Conservation (phyloP, 2,888 invertebrate species). For the Myathropa florea region DNA sequence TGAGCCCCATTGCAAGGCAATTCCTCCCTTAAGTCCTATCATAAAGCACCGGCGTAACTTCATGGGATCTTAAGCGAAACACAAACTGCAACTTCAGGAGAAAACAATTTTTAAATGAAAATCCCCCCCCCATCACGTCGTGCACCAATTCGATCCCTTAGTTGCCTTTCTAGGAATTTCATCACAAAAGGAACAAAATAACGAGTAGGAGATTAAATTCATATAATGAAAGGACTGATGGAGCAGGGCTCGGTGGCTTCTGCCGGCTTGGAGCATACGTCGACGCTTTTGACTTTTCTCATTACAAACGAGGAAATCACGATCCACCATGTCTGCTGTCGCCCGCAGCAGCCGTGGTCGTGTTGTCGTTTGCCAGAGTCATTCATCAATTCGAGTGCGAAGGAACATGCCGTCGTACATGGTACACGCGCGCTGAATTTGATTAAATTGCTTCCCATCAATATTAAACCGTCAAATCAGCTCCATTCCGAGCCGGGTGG, state of each 20-base stretch:
- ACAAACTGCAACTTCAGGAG: not conserved
- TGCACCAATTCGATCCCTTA: not conserved
- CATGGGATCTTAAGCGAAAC: not conserved
- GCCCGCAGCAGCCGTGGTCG: not conserved
- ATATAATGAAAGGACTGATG: not conserved
- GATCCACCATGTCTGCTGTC: not conserved
- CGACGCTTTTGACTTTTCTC: not conserved
- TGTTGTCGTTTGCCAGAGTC: not conserved
- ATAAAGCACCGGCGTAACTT: not conserved
- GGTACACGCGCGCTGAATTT: conserved; percentile 24
- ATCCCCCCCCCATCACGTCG: too few relatives aligned
- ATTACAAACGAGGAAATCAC: conserved; percentile 1
- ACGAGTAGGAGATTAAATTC: not conserved
- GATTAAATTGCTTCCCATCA: conserved; percentile 35
- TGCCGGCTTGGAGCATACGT: not conserved
- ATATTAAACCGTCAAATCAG: conserved; percentile 27
- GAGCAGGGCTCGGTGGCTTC: not conserved
- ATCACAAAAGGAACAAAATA: not conserved
- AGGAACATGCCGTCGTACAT: conserved; percentile 5
- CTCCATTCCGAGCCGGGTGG: not conserved
- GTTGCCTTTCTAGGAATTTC: not conserved
- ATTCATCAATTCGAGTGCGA: conserved; percentile 21
- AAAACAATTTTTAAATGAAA: not conserved
- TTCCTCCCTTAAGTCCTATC: too few relatives aligned
- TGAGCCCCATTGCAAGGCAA: too few relatives aligned